These are phyloP conservation scores for Anomalospiza imberbis DNA, from an alignment of 2,797 vertebrate species.

Conservation along the genomic window DNA sequence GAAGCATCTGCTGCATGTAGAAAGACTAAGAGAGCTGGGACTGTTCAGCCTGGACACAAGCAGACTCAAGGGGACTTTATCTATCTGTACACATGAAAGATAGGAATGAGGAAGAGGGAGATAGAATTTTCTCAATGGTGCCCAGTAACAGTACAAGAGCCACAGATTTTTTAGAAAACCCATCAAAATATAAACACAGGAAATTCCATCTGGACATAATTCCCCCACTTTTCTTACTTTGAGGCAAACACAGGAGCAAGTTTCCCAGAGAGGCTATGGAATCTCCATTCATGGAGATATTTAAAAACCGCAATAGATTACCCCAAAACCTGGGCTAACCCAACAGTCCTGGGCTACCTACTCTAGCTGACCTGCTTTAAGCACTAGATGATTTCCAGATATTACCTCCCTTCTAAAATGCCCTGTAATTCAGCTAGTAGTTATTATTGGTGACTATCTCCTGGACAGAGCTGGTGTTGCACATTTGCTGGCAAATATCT, in stretches of 20 bases:
- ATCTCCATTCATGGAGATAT: not conserved
- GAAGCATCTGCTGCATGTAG: not conserved
- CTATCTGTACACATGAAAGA: not conserved
- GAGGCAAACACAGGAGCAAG: not conserved
- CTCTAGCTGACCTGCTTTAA: not conserved
- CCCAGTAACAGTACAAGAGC: not conserved
- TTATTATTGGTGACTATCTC: not conserved
- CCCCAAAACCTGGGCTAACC: not conserved
- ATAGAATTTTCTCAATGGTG: not conserved
- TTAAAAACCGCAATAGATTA: not conserved
- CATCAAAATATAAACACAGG: not conserved
- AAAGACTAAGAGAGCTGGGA: not conserved
- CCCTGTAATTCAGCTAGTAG: not conserved
- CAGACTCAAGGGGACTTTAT: not conserved
- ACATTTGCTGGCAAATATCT: not conserved
- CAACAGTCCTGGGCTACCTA: not conserved
- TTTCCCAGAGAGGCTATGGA: not conserved
- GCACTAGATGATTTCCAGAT: not conserved
- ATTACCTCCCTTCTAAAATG: not conserved
- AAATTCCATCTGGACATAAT: not conserved
- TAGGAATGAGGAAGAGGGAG: not conserved
- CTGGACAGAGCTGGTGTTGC: not conserved
- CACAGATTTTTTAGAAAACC: not conserved
- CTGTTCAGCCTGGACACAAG: not conserved
- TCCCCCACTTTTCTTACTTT: not conserved